Conservation (phyloP, 2,888 invertebrate genomes). For the Eupithecia inturbata region DNA sequence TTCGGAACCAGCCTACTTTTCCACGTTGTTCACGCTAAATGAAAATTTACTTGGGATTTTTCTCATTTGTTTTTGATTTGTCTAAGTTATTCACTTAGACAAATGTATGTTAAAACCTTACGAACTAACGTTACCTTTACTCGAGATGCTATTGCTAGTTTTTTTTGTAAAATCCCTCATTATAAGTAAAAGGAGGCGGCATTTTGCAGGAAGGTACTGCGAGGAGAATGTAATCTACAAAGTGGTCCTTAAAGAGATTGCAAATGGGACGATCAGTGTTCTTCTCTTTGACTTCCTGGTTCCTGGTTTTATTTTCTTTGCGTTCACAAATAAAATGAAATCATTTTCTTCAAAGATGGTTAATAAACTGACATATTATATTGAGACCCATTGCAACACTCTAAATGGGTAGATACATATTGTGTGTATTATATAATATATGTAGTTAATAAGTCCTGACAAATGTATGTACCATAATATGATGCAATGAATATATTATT, state of each 20-base stretch:
- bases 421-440: no score
- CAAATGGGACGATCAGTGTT: neutral
- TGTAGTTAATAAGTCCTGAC: no score
- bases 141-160: neutral
- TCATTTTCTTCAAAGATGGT: neutral
- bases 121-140: neutral
- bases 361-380: neutral
- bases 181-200: neutral
- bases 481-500: no score
- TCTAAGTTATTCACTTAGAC: neutral
- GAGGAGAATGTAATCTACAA: constrained; percentile 16
- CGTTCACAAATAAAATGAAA: neutral
- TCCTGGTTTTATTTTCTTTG: neutral
- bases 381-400: no score
- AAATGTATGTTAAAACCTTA: neutral
- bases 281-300: neutral
- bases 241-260: constrained; percentile 13
- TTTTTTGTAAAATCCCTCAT: neutral
- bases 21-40: constrained; percentile 4
- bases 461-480: no score
- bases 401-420: no score
- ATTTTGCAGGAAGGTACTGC: neutral
- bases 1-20: constrained; percentile 11
- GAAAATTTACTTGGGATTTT: constrained; percentile 10
- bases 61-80: constrained; percentile 8